phyloP scores from a whole-genome alignment of 2,113 vertebrate genomes.

The Rhabdomys dilectus region DNA sequence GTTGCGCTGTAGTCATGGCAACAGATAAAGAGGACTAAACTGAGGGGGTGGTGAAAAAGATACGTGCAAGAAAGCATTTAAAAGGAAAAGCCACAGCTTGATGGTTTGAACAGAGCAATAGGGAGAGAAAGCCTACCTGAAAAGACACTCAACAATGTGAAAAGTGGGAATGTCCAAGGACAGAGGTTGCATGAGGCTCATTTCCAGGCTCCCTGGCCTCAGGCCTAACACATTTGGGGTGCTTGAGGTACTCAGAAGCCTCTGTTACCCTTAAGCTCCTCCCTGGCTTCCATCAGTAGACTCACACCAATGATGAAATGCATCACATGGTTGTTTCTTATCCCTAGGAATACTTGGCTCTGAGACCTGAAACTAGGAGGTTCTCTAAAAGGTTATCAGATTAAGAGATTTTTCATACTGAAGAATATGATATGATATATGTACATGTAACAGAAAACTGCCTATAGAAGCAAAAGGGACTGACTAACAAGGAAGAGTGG shows the following conservation, averaged over 20 bases:
- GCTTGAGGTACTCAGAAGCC: background rate
- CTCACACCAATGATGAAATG: background rate
- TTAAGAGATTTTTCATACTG: background rate
- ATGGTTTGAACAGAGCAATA: background rate
- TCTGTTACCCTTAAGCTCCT: background rate
- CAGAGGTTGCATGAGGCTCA: background rate
- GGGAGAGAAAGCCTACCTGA: background rate
- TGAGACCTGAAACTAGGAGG: background rate
- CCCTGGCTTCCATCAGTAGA: background rate
- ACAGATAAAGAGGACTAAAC: constrained; percentile 55
- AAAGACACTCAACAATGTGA: background rate
- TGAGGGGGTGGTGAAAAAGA: constrained; percentile 16
- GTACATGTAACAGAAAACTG: background rate
- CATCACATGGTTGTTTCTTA: background rate
- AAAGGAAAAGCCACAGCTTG: constrained; percentile 19
- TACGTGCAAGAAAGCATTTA: background rate
- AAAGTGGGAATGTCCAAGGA: background rate
- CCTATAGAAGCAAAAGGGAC: background rate
- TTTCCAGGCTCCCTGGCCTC: background rate
- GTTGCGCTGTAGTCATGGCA: constrained; percentile 69
- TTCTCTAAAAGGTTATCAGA: background rate
- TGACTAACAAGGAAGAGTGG: background rate
- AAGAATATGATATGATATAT: background rate
- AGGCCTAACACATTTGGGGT: background rate
- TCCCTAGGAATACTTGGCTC: background rate